Evolutionary conservation across 2,797 vertebrate genomes (phyloP), one percentile per base, ranked within the genome.

Genomic region (Sardinella longiceps): DNA sequence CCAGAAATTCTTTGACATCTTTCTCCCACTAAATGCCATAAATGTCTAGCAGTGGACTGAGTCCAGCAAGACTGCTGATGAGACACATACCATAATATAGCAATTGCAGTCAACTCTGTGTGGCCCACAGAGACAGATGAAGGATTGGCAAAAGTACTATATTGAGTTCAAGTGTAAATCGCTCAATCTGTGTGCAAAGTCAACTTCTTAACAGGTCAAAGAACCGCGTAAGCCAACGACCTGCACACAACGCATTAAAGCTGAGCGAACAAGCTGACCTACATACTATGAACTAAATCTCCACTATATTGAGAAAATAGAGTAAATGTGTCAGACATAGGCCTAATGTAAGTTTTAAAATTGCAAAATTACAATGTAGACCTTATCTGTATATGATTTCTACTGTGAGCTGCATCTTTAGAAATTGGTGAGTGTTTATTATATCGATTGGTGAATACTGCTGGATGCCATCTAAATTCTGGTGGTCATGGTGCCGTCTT

Each of bases 201-300:
- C 66, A 70, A 77, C 70, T 39, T 77, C 70, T 77, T 77, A 77
- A 77, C 37, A 77, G 70, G 70, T 77, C 70, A 77, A 43, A 77
- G 70, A 77, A 77, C 70, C 43, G 70, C 37, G 37, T 77, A 39
- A 39, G 70, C 70, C 33, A 77, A 77, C 37, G 70, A 77, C 20
- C 70, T 77, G 70, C 70, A 77, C 18, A 77, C 70, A 37, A 43
- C 18, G 70, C 33, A 77, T 20, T 77, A 43, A 77, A 39, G 70
- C 37, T 77, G 70, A 77, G 33, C 10, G 37, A 77, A 77, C 70
- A 77, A 43, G 70, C 37, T 77, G 70, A 77, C 70, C 70, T 77
- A 77, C 70, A 77, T 77, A 74, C 15, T 39, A 43, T 77, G 37
- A 37, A 43, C 37, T 43, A 18, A 7, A 77, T 7, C 37, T 43